phyloP scores from a whole-genome alignment of 1,140 invertebrate genomes.

The Heliconius himera region DNA sequence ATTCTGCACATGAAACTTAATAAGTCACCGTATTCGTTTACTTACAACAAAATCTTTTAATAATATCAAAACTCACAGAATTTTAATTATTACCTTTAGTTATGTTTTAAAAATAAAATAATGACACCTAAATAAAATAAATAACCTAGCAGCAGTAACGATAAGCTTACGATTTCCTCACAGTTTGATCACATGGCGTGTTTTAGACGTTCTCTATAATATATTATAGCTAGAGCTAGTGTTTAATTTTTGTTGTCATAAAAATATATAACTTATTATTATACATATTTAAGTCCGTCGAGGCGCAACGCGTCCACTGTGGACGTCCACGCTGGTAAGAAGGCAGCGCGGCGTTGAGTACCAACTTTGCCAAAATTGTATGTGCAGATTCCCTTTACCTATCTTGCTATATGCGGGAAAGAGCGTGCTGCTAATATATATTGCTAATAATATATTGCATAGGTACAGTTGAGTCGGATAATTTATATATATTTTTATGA shows the following conservation, averaged over 20 bases:
- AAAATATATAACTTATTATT: background rate
- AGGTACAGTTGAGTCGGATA: background rate
- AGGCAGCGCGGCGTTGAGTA: too few relatives aligned
- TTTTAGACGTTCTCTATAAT: background rate
- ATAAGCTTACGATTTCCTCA: background rate
- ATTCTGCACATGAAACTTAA: background rate
- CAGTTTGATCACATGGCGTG: background rate
- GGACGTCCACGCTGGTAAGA: too few relatives aligned
- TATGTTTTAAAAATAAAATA: background rate
- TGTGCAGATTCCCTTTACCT: too few relatives aligned
- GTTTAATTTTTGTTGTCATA: conserved; percentile 6
- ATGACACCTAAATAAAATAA: background rate
- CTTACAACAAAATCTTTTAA: background rate
- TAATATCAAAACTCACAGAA: background rate
- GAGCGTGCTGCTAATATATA: background rate
- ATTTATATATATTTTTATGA: background rate
- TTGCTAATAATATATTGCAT: background rate
- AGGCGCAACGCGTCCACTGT: too few relatives aligned
- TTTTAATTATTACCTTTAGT: background rate
- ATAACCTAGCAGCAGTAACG: background rate
- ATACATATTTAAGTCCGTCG: background rate
- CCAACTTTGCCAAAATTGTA: too few relatives aligned
- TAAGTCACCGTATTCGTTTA: background rate
- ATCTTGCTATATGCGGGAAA: background rate
- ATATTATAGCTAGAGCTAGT: background rate